These are phyloP conservation scores for Tachina lurida DNA, from an alignment of 2,888 invertebrate genomes.

Conservation along the genomic window DNA sequence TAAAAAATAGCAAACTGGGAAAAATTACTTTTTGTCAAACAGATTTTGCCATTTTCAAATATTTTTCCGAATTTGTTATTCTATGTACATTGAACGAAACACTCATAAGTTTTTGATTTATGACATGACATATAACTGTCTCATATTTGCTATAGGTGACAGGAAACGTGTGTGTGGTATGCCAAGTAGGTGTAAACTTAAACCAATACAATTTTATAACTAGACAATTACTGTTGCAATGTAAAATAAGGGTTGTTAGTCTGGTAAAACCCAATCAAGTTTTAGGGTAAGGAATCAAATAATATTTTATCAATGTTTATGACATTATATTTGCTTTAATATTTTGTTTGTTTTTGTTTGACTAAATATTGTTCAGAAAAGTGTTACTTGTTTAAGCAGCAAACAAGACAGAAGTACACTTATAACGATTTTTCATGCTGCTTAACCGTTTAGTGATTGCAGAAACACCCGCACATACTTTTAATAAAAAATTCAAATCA, in stretches of 20 bases:
- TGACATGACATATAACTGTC: slow-evolving; percentile 9
- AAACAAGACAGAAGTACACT: neutral
- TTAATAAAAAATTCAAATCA: too few species aligned
- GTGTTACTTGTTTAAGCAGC: too few species aligned
- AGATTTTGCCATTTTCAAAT: neutral
- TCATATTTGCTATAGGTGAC: neutral
- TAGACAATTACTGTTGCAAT: neutral
- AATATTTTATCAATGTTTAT: neutral
- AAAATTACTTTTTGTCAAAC: too few species aligned
- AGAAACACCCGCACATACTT: neutral
- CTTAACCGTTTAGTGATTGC: slow-evolving; percentile 47
- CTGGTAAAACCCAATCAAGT: neutral
- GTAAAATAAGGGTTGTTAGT: neutral
- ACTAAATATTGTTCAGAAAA: neutral
- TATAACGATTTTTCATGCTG: slow-evolving; percentile 1
- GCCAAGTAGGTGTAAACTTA: slow-evolving; percentile 23
- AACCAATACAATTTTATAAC: neutral
- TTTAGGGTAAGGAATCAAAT: neutral
- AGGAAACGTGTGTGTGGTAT: neutral
- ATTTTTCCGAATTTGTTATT: slow-evolving; percentile 2
- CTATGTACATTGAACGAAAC: slow-evolving; percentile 16
- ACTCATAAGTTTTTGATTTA: slow-evolving; percentile 40
- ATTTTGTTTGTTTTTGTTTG: too few species aligned
- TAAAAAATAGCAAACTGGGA: too few species aligned
- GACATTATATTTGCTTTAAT: neutral